phyloP scores from a whole-genome alignment of 2,113 vertebrate genomes.

The Craseonycteris thonglongyai region DNA sequence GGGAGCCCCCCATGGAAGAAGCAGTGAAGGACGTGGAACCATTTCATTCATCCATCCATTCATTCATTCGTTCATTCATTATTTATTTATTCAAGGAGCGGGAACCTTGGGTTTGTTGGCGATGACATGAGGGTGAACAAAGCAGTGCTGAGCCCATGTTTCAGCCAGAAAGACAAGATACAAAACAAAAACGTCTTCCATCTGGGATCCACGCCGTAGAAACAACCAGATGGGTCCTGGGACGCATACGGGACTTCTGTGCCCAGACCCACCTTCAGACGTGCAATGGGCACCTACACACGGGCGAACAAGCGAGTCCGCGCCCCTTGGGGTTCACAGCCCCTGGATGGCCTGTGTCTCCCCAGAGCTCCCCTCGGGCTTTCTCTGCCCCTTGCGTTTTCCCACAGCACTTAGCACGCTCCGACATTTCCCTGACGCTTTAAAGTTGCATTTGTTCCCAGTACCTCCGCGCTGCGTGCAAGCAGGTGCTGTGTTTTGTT shows the following conservation, averaged over 20 bases:
- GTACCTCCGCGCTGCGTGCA: fast-evolving
- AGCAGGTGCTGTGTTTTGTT: not conserved
- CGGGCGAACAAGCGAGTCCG: not conserved
- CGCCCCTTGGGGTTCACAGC: not conserved
- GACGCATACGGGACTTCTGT: too few species aligned
- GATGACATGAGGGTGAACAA: not conserved
- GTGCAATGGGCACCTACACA: not conserved
- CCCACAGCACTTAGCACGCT: fast-evolving
- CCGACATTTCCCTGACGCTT: not conserved
- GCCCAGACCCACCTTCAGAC: fast-evolving
- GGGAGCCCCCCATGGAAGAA: not conserved
- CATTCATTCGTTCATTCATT: not conserved
- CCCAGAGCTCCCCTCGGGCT: fast-evolving
- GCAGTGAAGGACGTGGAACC: not conserved
- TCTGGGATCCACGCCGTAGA: not conserved
- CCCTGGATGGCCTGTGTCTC: too few species aligned
- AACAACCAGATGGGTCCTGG: not conserved
- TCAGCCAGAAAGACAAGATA: not conserved
- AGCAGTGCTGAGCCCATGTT: not conserved
- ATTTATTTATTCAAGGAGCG: not conserved
- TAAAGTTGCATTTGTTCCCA: fast-evolving
- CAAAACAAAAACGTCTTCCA: fast-evolving
- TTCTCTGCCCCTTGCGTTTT: fast-evolving
- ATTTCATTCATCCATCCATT: too few species aligned
- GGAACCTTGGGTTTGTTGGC: not conserved